Evolutionary conservation across 2,113 vertebrate genomes (phyloP).

Genomic region (Theristicus caerulescens): DNA sequence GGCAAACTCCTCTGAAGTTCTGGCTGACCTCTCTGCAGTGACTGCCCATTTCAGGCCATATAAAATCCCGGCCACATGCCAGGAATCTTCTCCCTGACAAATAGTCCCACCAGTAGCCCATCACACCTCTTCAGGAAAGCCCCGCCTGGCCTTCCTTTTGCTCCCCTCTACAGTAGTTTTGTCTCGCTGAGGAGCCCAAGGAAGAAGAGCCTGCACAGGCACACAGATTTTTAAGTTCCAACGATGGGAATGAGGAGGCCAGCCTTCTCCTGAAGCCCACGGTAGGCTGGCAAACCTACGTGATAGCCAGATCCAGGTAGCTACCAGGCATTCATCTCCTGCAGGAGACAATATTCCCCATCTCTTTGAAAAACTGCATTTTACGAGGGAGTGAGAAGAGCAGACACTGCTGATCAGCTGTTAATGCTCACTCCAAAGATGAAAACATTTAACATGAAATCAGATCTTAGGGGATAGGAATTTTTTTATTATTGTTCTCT

Average conservation of each 20-base stretch:
- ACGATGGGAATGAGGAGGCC: neutral
- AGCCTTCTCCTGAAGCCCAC: neutral
- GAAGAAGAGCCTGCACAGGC: neutral
- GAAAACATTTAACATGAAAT: slow-evolving; percentile 1
- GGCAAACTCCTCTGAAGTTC: neutral
- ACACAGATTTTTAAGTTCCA: neutral
- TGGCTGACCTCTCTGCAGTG: neutral
- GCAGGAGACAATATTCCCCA: neutral
- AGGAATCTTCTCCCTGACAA: neutral
- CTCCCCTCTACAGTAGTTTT: neutral
- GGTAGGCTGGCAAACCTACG: neutral
- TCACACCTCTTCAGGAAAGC: neutral
- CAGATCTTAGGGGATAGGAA: neutral
- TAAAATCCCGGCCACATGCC: neutral
- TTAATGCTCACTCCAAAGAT: neutral
- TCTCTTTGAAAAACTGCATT: neutral
- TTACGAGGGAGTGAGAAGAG: neutral
- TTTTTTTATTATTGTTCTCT: neutral
- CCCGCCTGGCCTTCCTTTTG: neutral
- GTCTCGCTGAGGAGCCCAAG: neutral
- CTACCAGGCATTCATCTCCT: neutral
- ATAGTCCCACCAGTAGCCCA: neutral
- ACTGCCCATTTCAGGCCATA: neutral
- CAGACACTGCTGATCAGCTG: neutral
- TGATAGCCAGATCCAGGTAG: neutral